Evolutionary conservation across 2,888 invertebrate genomes (phyloP), one percentile per base, ranked within the genome.

Genomic region (Nemurella pictetii): DNA sequence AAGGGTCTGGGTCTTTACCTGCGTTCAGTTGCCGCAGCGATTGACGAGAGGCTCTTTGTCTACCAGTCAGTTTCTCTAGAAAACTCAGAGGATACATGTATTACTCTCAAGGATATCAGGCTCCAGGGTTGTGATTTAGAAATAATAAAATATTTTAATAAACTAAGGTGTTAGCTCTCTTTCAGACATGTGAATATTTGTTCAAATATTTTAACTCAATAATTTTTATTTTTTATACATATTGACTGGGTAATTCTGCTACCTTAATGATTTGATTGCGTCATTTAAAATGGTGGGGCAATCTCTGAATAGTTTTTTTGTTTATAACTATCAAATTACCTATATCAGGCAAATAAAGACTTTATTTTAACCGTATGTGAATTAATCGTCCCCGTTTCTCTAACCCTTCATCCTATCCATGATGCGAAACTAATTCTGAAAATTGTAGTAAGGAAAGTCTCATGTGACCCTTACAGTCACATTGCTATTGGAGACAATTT

Each of bases 1-100:
- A 86, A 87, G 4, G 87, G 87, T n/a, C 74, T 89, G 0, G 83
- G 88, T 7, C 84, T 87, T 0, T 87, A 86, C 77, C 85, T 88
- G 74, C 88, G 88, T 25, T 85, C 87, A 25, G 85, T 88, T 35
- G 87, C 88, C 12, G 83, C 86, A 2, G 86, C 87, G 28, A 87
- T 89, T 5, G 87, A 88, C 81, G 86, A 87, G 15, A 88, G 88
- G 85, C 86, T 88, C 0, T 88, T 87, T 75, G 86, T 88, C 75
- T 88, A 86, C 84, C 87, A 88, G 81, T 83, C 85, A 5, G 80
- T 87, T 15, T 83, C 84, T 5, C 84, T 85, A 4, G 84, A 85
- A 27, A 32, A 85, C 28, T 82, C 86, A 9, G 36, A 81, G 0
- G 86, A 86, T 32, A 15, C 32, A 9, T 29, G 36, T 25, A 20